Percentiles rank a stretch among this genome's conserved stretches.
Evolutionary conservation across 2,113 vertebrate genomes (phyloP).

Genomic region (Ranitomeya imitator): DNA sequence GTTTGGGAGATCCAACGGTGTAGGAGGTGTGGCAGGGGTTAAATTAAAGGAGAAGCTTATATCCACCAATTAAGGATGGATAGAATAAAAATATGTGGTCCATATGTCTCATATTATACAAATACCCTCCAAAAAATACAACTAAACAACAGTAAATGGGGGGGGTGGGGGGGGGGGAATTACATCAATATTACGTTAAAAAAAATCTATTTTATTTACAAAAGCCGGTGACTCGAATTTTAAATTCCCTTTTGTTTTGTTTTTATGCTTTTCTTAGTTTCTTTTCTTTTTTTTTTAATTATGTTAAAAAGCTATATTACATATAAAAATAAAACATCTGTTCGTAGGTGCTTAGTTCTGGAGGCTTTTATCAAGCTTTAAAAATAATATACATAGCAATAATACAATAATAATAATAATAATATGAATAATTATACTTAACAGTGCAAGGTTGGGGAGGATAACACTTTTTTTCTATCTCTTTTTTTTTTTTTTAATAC

Average conservation of each 20-base stretch:
- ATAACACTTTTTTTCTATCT: constrained; percentile 40
- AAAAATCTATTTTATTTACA: constrained; percentile 87
- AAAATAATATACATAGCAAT: constrained; percentile 65
- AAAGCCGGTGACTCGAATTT: constrained; percentile 69
- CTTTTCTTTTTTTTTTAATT: constrained; percentile 62
- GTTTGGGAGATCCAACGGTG: not conserved
- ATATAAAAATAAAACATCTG: constrained; percentile 93
- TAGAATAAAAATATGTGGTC: constrained; percentile 86
- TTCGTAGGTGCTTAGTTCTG: constrained; percentile 78
- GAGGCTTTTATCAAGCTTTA: constrained; percentile 68
- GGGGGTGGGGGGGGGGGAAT: constrained; percentile 48
- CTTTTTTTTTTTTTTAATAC: constrained; percentile 13
- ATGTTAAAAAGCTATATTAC: constrained; percentile 91
- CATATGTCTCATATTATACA: constrained; percentile 59
- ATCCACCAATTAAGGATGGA: not conserved
- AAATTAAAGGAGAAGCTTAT: constrained; percentile 70
- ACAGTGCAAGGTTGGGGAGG: constrained; percentile 80
- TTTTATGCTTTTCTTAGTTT: not conserved
- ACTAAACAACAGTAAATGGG: constrained; percentile 67
- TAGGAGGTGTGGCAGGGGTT: constrained; percentile 31
- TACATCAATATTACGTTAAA: constrained; percentile 70
- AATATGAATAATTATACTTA: constrained; percentile 48
- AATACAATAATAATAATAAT: constrained; percentile 72
- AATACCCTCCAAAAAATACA: constrained; percentile 56
- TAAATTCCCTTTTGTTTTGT: constrained; percentile 39